These are phyloP conservation scores for Leptosomus discolor DNA, from an alignment of 2,113 vertebrate genomes.

Conservation along the genomic window DNA sequence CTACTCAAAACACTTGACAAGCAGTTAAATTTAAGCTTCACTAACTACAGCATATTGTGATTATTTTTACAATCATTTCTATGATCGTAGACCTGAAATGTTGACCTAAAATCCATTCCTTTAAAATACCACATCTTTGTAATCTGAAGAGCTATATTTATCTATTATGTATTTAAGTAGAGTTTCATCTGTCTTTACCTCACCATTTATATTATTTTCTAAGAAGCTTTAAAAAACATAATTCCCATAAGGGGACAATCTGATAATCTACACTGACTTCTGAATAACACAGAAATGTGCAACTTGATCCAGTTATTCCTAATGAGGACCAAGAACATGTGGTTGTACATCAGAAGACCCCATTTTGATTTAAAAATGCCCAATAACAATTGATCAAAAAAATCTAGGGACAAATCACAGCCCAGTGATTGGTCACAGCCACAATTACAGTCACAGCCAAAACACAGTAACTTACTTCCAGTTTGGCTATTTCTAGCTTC, in stretches of 20 bases:
- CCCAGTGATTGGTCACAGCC: background rate
- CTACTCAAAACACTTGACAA: background rate
- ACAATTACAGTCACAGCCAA: background rate
- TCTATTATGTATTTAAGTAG: background rate
- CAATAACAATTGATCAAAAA: background rate
- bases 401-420: background rate
- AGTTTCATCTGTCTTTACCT: background rate
- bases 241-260: background rate
- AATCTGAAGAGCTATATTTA: background rate
- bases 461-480: background rate
- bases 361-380: background rate
- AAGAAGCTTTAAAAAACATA: background rate
- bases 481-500: background rate
- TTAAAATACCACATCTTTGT: background rate
- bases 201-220: background rate
- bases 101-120: background rate
- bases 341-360: background rate
- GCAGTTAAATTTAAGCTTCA: background rate
- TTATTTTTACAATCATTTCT: background rate
- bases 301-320: background rate
- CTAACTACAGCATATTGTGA: background rate
- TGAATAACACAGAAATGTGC: background rate
- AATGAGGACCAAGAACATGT: background rate
- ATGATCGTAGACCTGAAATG: no score
- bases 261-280: background rate